Evolutionary conservation across 2,888 invertebrate genomes (phyloP), one percentile per base, ranked within the genome.

Genomic region (Pseudanteris insignis): DNA sequence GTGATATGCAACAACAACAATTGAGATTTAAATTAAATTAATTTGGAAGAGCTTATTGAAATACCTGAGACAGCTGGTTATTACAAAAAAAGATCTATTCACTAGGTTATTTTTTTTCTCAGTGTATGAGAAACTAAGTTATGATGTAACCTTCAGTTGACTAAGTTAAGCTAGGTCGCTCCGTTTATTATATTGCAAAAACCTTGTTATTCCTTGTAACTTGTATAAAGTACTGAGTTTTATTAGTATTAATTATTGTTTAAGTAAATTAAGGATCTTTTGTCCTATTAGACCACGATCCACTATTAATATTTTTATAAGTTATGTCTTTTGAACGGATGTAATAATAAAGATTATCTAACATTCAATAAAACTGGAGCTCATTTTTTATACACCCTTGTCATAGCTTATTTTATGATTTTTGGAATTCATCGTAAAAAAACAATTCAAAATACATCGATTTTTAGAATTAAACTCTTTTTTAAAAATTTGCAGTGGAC

Each of bases 181-280:
- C 55, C 62, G 59, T 63, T 61, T 64, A 68, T 64, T 70, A 71
- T 68, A 70, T 73, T 75, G n/a, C n/a, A 75, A 67, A 77, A 72
- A 30, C 43, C 73, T 79, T 79, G 79, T 79, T 79, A 79, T 79
- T 75, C 73, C 74, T 77, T 79, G 74, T 75, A 79, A 76, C 72
- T 75, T 79, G 79, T 79, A 79, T 79, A 79, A 79, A 79, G 79
- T 79, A 79, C 79, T 79, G 77, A 79, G 74, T 79, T 79, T 79
- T 77, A 79, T 78, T 77, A 75, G 75, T 75, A 75, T 75, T 76
- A 76, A 76, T 65, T 75, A 73, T 67, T 70, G 65, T 60, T 63
- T 74, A 76, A 73, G 70, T 72, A 71, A 76, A 68, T 55, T 70
- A 71, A 73, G 72, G 70, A 72, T 73, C n/a, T 67, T 67, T 74